Conservation (phyloP, 2,113 vertebrate genomes). For the Coregonus clupeaformis region DNA sequence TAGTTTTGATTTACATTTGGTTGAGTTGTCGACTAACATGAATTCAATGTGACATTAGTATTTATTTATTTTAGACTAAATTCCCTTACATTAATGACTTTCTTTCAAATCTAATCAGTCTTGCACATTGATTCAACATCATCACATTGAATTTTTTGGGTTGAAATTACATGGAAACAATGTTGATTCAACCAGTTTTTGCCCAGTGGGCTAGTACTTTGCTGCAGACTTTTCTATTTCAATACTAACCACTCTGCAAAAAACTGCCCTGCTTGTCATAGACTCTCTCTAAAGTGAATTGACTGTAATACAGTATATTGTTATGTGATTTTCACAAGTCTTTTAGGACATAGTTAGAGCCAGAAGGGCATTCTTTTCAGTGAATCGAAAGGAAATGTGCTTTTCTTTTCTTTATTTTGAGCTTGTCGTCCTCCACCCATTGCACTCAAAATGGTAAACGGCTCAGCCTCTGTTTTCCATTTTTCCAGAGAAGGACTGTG, state of each 20-base stretch:
- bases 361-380: background rate
- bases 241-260: background rate
- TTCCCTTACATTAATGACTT: too few species aligned
- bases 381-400: background rate
- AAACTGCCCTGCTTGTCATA: background rate
- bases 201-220: background rate
- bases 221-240: background rate
- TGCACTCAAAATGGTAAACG: background rate
- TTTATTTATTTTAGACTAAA: too few species aligned
- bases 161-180: too few species aligned
- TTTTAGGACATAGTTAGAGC: background rate
- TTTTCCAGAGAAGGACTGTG: background rate
- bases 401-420: background rate
- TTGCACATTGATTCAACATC: too few species aligned
- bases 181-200: too few species aligned
- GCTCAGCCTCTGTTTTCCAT: background rate
- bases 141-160: too few species aligned
- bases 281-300: too few species aligned
- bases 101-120: too few species aligned
- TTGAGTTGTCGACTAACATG: too few species aligned
- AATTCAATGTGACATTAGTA: too few species aligned
- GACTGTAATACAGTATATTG: background rate
- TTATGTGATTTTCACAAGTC: background rate
- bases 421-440: background rate
- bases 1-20: too few species aligned